Conservation (phyloP, 2,797 vertebrate genomes). For the Triplophysa yarkandensis region DNA sequence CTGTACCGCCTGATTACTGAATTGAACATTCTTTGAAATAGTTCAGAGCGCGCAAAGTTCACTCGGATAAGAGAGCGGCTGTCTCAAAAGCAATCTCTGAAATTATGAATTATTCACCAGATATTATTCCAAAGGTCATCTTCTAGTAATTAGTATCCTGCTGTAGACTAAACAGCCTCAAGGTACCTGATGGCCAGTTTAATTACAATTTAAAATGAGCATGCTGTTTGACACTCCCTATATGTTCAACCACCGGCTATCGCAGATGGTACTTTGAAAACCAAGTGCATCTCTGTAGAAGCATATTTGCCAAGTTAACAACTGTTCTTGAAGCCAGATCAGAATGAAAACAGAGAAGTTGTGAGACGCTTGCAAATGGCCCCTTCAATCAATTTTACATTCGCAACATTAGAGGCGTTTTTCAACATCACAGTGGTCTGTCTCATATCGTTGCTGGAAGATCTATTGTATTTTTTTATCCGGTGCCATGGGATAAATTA, state of each 20-base stretch:
- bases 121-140: constrained; percentile 88
- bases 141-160: constrained; percentile 86
- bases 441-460: not conserved
- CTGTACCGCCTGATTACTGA: constrained; percentile 28
- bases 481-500: constrained; percentile 23
- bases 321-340: constrained; percentile 37
- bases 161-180: constrained; percentile 87
- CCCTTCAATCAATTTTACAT: constrained; percentile 40
- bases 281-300: constrained; percentile 68
- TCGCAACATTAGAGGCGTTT: constrained; percentile 18
- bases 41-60: constrained; percentile 55
- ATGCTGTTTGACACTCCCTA: constrained; percentile 80
- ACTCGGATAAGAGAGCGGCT: constrained; percentile 60
- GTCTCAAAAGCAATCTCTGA: constrained; percentile 78
- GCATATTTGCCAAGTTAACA: constrained; percentile 67
- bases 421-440: constrained; percentile 24
- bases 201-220: constrained; percentile 87
- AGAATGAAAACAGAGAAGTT: constrained; percentile 39
- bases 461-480: constrained; percentile 31
- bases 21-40: constrained; percentile 45
- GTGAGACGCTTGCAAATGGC: constrained; percentile 45
- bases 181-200: constrained; percentile 84
- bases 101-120: constrained; percentile 86
- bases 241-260: constrained; percentile 76
- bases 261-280: constrained; percentile 78